Percentiles rank a stretch among this genome's conserved stretches.
Evolutionary conservation across 2,113 vertebrate species (phyloP).

Genomic region (Apteryx owenii): DNA sequence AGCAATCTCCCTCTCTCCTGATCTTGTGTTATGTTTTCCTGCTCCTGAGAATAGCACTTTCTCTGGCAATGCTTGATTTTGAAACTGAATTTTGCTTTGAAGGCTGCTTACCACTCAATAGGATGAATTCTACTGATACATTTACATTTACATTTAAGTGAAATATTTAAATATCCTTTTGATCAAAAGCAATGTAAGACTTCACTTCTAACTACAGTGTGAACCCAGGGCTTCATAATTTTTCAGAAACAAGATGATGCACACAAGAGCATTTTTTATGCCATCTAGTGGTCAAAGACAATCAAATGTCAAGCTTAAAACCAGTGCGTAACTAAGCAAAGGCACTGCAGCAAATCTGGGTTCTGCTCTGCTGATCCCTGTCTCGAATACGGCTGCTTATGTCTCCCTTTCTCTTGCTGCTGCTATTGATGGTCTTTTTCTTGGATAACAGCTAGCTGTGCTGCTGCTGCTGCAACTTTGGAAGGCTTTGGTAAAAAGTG

Average conservation of each 20-base stretch:
- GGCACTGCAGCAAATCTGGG: neutral
- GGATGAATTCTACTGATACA: neutral
- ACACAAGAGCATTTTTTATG: slow-evolving; percentile 10
- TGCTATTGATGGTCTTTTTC: neutral
- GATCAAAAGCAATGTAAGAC: neutral
- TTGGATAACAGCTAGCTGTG: neutral
- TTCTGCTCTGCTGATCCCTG: neutral
- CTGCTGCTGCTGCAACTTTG: neutral
- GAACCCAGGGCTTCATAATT: neutral
- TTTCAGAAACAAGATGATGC: neutral
- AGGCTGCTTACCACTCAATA: neutral
- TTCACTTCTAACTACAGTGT: neutral
- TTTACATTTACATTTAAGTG: neutral
- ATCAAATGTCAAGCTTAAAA: neutral
- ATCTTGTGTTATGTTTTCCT: neutral
- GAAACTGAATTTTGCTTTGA: neutral
- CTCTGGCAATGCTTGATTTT: neutral
- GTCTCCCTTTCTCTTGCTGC: neutral
- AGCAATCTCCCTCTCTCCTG: neutral
- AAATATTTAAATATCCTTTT: neutral
- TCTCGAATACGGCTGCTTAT: neutral
- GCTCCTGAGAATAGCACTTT: neutral
- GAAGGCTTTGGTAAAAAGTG: neutral
- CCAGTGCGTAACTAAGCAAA: neutral
- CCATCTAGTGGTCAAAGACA: slow-evolving; percentile 57